A percentile compares a stretch with the other conserved stretches of the same genome.
phyloP scores from a whole-genome alignment of 1,140 invertebrate genomes.

The Drosophila repleta region DNA sequence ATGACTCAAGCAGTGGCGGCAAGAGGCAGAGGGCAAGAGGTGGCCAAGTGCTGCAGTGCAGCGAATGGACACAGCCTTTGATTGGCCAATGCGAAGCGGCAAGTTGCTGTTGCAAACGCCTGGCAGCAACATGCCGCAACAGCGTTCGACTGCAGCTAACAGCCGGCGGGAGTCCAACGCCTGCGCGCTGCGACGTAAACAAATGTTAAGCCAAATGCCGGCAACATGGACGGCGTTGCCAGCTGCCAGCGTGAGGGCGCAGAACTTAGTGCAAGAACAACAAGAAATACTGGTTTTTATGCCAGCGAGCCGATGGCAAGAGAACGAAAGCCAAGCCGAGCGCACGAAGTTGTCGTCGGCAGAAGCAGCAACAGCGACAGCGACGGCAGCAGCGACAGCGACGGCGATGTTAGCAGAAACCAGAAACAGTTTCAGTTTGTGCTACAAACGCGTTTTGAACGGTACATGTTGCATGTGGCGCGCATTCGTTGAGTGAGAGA shows the following conservation, averaged over 20 bases:
- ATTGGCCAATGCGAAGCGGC: slow-evolving; percentile 28
- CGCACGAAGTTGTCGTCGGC: background rate
- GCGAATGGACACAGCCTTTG: slow-evolving; percentile 9
- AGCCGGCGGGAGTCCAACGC: slow-evolving; percentile 40
- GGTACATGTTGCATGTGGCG: slow-evolving; percentile 54
- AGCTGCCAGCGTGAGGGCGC: slow-evolving; percentile 17
- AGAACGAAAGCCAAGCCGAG: slow-evolving; percentile 3
- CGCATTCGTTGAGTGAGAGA: slow-evolving; percentile 14
- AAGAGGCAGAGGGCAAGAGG: background rate
- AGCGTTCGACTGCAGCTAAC: slow-evolving; percentile 25
- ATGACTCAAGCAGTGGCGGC: background rate
- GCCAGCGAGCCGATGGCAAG: slow-evolving; percentile 12
- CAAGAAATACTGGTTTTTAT: slow-evolving; percentile 53
- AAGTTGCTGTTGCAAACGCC: background rate
- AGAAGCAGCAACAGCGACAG: background rate
- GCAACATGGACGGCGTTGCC: slow-evolving; percentile 48
- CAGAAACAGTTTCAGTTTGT: slow-evolving; percentile 71
- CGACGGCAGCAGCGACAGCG: background rate
- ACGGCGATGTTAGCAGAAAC: slow-evolving; percentile 17
- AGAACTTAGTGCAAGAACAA: background rate
- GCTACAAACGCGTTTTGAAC: slow-evolving; percentile 73
- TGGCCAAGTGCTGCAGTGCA: no score
- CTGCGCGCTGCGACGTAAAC: slow-evolving; percentile 64
- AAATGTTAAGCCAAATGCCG: slow-evolving; percentile 70
- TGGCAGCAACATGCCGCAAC: slow-evolving; percentile 8